Base-by-base conservation (phyloP, 2,888 invertebrate genomes). In the Drosophila setosimentum region DNA sequence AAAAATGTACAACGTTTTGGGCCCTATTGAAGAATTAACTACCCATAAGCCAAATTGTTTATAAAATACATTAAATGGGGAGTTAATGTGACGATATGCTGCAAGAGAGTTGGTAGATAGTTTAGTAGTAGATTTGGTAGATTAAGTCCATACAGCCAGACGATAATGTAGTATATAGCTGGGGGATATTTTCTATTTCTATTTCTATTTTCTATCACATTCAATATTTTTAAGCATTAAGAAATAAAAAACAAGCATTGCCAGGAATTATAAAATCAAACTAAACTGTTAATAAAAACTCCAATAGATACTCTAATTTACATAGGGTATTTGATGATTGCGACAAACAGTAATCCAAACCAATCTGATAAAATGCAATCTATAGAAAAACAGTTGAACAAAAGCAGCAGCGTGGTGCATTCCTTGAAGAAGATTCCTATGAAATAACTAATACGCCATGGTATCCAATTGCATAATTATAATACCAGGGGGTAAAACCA, bases 361-460 rank as follows among this genome's bases (percentile, higher is more conserved):
- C 18, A n/a, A 40, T 10, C 40, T n/a, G 40, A 5, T 21, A 21
- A 45, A 21, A 42, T 11, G 42, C 21, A 3, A 49, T 6, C 24
- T 37, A 37, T 0, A 18, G 18, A 37, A n/a, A 61, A 21, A 13
- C 1, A 51, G 45, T n/a, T 49, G 10, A 3, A 16, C 0, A 35
- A 55, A 35, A n/a, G 18, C 27, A 27, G 27, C 45, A 4, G 3
- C 30, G 21, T 27, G 35, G 1, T 27, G 27, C 16, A 24, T 66
- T 62, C 18, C 48, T 40, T 59, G 21, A 29, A 53, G 51, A 18
- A 45, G 61, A 18, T 53, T 21, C 30, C 51, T 11, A 8, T 24
- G 13, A 55, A 27, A 63, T 70, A 27, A 37, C 59, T 50, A 29
- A 60, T 60, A 48, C 60, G 64, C 63, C 64, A 16, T 16, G 60